Percentiles rank a stretch among this genome's conserved stretches.
phyloP scores from a whole-genome alignment of 2,113 vertebrate species.

The Formicarius rufipectus region DNA sequence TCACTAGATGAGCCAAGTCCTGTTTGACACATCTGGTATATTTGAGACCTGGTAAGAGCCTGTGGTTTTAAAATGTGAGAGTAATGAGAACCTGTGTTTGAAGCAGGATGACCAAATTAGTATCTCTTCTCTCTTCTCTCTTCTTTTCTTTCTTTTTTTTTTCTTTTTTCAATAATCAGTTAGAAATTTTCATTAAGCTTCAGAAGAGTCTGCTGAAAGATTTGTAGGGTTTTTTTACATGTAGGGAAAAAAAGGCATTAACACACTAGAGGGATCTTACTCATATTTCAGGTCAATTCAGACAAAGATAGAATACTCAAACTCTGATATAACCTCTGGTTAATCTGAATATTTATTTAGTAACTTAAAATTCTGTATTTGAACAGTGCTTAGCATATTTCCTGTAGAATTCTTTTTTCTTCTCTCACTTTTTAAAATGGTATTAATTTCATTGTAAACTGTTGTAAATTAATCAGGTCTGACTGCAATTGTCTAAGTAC shows the following conservation, averaged over 20 bases:
- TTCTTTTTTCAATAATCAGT: background rate
- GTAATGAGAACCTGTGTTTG: background rate
- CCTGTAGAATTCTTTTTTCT: background rate
- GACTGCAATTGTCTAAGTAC: background rate
- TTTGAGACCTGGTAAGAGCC: background rate
- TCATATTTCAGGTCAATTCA: background rate
- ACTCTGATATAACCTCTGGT: background rate
- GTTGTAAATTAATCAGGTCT: background rate
- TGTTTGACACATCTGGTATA: background rate
- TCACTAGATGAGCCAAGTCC: background rate
- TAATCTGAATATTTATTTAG: background rate
- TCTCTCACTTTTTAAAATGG: background rate
- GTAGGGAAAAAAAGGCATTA: background rate
- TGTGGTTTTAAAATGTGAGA: background rate
- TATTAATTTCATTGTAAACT: background rate
- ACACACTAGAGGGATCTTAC: background rate
- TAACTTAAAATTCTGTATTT: background rate
- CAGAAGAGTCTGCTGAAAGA: background rate
- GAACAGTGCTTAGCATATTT: background rate
- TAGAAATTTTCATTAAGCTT: background rate
- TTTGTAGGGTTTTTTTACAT: fast-evolving
- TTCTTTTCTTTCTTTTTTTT: background rate
- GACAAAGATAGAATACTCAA: background rate
- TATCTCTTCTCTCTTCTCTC: too few relatives aligned
- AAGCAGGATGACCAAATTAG: background rate